phyloP scores from a whole-genome alignment of 30 jellyfish, hydroid and myxozoan genomes.

The Pelagia noctiluca region DNA sequence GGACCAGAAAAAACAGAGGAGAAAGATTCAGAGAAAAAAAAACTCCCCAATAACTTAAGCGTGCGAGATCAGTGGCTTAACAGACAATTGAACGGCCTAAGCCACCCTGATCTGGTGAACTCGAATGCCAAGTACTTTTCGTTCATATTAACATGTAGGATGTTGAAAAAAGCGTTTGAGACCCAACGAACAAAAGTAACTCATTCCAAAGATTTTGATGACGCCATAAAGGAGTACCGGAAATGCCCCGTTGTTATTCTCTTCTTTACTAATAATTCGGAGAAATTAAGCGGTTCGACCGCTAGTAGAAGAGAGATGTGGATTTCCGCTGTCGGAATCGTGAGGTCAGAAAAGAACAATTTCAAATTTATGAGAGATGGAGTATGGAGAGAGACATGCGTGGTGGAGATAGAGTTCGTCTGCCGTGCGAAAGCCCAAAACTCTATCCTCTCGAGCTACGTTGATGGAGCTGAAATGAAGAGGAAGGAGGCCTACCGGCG shows the following conservation, averaged over 20 bases:
- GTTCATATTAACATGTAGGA: neutral
- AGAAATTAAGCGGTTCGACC: neutral
- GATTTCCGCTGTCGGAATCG: neutral
- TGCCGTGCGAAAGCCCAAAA: neutral
- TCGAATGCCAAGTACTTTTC: slow-evolving; percentile 34
- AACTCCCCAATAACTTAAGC: neutral
- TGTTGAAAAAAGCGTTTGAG: neutral
- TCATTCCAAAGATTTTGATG: neutral
- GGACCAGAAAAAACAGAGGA: neutral
- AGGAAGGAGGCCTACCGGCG: neutral
- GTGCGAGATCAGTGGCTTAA: slow-evolving; percentile 36
- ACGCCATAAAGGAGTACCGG: neutral
- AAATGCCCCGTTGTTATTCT: slow-evolving; percentile 33
- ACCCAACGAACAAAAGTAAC: slow-evolving; percentile 16
- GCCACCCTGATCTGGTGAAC: slow-evolving; percentile 11
- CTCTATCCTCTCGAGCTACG: neutral
- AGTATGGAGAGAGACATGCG: neutral
- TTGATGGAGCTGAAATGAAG: neutral
- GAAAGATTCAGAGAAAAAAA: neutral
- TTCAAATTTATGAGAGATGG: too few relatives aligned
- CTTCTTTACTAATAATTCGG: neutral
- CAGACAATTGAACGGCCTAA: slow-evolving; percentile 30
- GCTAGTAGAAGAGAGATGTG: too few relatives aligned
- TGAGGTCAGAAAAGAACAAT: neutral
- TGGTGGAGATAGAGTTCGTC: neutral